phyloP scores from a whole-genome alignment of 2,113 vertebrate genomes.

The Electrona antarctica region DNA sequence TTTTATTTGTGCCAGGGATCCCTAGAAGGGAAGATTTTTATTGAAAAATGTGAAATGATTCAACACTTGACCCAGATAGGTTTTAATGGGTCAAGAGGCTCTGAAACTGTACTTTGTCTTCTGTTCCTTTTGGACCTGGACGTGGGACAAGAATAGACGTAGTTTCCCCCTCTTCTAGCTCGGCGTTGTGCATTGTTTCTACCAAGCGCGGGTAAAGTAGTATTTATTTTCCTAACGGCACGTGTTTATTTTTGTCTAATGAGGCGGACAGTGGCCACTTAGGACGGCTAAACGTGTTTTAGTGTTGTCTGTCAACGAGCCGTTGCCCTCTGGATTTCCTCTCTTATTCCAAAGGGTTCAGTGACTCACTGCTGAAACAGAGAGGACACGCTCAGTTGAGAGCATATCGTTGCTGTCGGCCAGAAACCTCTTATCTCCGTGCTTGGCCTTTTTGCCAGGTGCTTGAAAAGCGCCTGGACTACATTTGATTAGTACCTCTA shows the following conservation, averaged over 20 bases:
- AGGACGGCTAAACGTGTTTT: constrained; percentile 35
- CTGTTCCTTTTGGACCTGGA: constrained; percentile 16
- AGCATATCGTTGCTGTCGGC: no score
- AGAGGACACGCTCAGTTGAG: no score
- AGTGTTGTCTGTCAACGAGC: constrained; percentile 55
- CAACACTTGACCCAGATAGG: no score
- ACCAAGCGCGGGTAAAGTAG: constrained; percentile 36
- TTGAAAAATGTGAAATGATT: no score
- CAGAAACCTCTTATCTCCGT: no score
- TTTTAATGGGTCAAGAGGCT: no score
- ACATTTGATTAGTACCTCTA: no score
- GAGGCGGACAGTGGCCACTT: constrained; percentile 58
- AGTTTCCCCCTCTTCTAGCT: constrained; percentile 43
- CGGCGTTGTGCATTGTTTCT: constrained; percentile 61
- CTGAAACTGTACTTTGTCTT: constrained; percentile 1
- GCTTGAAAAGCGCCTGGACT: no score
- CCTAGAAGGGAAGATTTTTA: no score
- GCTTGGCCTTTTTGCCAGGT: no score
- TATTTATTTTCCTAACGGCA: constrained; percentile 70
- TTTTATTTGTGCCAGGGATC: no score
- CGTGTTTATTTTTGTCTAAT: constrained; percentile 71
- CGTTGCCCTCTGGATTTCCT: constrained; percentile 53
- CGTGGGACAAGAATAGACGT: constrained; percentile 38
- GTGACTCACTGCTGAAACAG: constrained; percentile 1
- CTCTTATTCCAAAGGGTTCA: constrained; percentile 12